A percentile compares a stretch with the other conserved stretches of the same genome.
Evolutionary conservation across 2,888 invertebrate genomes (phyloP).

Genomic region (Monoplex corrugatus): DNA sequence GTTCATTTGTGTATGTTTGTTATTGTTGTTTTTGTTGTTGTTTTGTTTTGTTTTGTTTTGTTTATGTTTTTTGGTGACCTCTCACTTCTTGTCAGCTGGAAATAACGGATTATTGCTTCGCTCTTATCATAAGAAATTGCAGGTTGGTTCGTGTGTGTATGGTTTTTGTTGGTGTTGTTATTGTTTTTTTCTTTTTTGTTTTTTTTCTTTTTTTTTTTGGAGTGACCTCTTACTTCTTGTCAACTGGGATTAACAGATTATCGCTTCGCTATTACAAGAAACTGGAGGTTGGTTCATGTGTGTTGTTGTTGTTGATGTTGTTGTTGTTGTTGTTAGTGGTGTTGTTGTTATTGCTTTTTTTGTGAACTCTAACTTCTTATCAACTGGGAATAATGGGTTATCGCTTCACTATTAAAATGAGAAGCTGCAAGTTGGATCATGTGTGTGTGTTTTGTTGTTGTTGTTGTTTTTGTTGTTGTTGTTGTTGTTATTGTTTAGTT

Average conservation of each 20-base stretch:
- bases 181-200: background rate
- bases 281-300: constrained; percentile 55
- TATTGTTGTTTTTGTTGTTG: background rate
- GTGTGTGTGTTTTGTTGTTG: constrained; percentile 16
- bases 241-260: constrained; percentile 75
- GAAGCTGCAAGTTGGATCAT: too few relatives aligned
- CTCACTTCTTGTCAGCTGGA: constrained; percentile 70
- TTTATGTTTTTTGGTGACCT: too few relatives aligned
- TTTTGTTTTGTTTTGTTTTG: background rate
- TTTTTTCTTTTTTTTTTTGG: too few relatives aligned
- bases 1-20: constrained; percentile 25
- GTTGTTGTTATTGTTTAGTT: too few relatives aligned
- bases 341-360: too few relatives aligned
- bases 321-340: background rate
- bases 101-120: constrained; percentile 73
- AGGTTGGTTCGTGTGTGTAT: constrained; percentile 52
- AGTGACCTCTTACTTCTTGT: constrained; percentile 64
- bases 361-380: too few relatives aligned
- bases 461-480: too few relatives aligned
- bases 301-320: background rate
- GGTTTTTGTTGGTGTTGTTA: background rate
- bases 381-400: too few relatives aligned
- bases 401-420: too few relatives aligned
- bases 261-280: constrained; percentile 64
- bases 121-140: constrained; percentile 64